Conservation (phyloP, 2,113 vertebrate genomes). For the Platichthys flesus region DNA sequence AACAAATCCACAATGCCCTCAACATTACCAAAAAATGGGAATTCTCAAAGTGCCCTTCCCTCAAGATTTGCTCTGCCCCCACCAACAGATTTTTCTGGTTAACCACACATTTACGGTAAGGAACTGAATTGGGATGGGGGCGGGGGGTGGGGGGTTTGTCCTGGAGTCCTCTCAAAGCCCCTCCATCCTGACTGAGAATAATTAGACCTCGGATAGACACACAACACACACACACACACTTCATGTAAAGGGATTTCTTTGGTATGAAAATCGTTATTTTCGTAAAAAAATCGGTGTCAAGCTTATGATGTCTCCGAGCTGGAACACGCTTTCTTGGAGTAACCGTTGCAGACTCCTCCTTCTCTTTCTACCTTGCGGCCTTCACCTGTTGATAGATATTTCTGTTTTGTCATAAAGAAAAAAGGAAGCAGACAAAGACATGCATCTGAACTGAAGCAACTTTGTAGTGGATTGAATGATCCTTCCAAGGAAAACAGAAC, state of each 20-base stretch:
- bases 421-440: slow-evolving; percentile 28
- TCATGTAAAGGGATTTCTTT: slow-evolving; percentile 46
- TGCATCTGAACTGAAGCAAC: slow-evolving; percentile 26
- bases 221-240: slow-evolving; percentile 42
- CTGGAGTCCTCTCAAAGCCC: slow-evolving; percentile 28
- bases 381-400: slow-evolving; percentile 58
- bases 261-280: slow-evolving; percentile 59
- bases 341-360: slow-evolving; percentile 42
- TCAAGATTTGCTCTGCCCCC: slow-evolving; percentile 60
- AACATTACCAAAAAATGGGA: slow-evolving; percentile 34
- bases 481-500: background rate
- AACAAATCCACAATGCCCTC: slow-evolving; percentile 56
- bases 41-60: slow-evolving; percentile 52
- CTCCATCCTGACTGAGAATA: slow-evolving; percentile 42
- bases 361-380: slow-evolving; percentile 16
- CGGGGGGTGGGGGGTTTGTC: slow-evolving; percentile 20
- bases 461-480: slow-evolving; percentile 8
- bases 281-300: slow-evolving; percentile 60
- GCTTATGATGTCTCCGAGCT: slow-evolving; percentile 52
- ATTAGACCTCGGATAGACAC: slow-evolving; percentile 44
- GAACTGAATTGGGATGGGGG: slow-evolving; percentile 61
- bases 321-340: slow-evolving; percentile 44
- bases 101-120: slow-evolving; percentile 81
- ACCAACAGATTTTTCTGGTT: slow-evolving; percentile 79
- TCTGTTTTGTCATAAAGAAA: slow-evolving; percentile 45